Evolutionary conservation across 2,113 vertebrate species (phyloP), one percentile per base, ranked within the genome.

Genomic region (Solenodon paradoxus): DNA sequence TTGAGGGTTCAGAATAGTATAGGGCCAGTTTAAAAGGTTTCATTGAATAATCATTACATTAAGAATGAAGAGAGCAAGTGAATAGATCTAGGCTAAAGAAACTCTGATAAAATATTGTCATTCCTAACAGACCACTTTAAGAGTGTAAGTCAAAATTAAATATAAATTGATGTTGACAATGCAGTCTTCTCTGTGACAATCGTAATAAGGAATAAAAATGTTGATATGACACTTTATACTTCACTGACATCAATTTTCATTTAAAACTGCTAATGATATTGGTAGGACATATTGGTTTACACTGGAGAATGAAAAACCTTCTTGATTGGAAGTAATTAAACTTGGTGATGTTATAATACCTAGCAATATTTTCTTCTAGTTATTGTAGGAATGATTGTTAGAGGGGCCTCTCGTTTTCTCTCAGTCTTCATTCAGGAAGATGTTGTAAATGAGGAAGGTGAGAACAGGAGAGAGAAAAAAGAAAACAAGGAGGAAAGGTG

Each of bases 11-110:
- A 89, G 61, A 88, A 83, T 55, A 88, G 42, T 57, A 66, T 59
- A 72, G 3, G 16, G 5, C 83, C 63, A 87, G 49, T 96, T 92
- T 75, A 74, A 94, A 90, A 94, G 55, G 22, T 94, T 95, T 95
- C 88, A 83, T 91, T 88, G 66, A 93, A 42, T 91, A 72, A 92
- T 90, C 91, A 90, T 69, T 88, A 45, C 75, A 69, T 45, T 4
- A 57, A 64, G 40, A 59, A 90, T 63, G 91, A 78, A 94, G 22
- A 53, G 38, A 94, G 20, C 80, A 88, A 94, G n/a, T 12, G 79
- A 82, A 86, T 64, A 82, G 63, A 85, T 68, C 45, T 53, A 78
- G 17, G 38, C 38, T 53, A 86, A 59, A 85, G 85, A 89, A 91
- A 78, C 53, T 64, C 53, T 57, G 59, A 85, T 63, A 61, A 79